Evolutionary conservation across 2,113 vertebrate genomes (phyloP).

Genomic region (Mustela lutreola): DNA sequence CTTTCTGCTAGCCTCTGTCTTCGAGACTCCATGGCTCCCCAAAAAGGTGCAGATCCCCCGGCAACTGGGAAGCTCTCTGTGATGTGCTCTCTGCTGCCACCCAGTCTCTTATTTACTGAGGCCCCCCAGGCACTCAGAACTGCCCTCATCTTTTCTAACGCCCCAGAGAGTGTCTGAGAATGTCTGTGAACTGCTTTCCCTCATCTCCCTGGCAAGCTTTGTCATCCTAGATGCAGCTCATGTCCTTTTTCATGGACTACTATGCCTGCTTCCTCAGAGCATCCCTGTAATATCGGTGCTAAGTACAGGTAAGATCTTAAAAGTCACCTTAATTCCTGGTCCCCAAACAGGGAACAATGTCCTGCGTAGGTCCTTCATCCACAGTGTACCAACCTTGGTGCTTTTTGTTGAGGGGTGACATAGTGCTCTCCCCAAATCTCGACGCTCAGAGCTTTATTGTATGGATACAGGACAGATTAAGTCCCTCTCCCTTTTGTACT

Average conservation of each 20-base stretch:
- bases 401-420: background rate
- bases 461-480: background rate
- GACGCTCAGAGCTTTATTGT: background rate
- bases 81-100: rapidly evolving
- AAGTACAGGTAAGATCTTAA: background rate
- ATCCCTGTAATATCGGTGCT: background rate
- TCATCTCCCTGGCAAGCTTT: background rate
- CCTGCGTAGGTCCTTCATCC: background rate
- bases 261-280: no score
- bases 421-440: background rate
- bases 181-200: background rate
- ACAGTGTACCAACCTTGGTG: background rate
- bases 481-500: background rate
- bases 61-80: background rate
- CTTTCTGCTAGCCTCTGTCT: background rate
- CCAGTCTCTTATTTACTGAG: background rate
- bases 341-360: background rate
- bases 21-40: rapidly evolving
- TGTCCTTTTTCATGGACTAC: background rate
- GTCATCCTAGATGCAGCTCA: background rate
- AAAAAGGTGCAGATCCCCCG: background rate
- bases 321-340: background rate
- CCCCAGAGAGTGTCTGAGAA: background rate
- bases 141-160: background rate
- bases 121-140: background rate